These are phyloP conservation scores for Sciaenops ocellatus DNA, from an alignment of 2,797 vertebrate genomes.

Conservation along the genomic window DNA sequence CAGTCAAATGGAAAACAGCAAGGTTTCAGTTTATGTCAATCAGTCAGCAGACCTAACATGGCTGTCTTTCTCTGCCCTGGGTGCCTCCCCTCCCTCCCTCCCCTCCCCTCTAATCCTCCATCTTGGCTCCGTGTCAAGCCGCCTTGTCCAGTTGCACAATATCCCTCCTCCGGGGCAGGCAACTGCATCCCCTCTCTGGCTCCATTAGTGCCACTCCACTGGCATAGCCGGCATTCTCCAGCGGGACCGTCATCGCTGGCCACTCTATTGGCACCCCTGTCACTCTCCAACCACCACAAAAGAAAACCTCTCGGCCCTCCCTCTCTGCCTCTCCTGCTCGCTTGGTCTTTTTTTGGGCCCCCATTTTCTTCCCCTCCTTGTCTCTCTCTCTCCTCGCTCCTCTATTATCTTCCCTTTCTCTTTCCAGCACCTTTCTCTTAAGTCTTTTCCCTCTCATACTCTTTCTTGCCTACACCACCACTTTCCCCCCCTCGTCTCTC, in stretches of 20 bases:
- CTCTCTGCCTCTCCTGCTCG: conserved; percentile 64
- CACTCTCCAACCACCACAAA: conserved; percentile 78
- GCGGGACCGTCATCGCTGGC: conserved; percentile 83
- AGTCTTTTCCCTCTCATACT: conserved; percentile 58
- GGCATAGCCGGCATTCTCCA: conserved; percentile 86
- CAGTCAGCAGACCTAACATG: conserved; percentile 85
- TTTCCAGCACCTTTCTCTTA: conserved; percentile 72
- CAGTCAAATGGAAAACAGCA: conserved; percentile 63
- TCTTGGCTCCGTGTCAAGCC: conserved; percentile 84
- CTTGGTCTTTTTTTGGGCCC: conserved; percentile 70
- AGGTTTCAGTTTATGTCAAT: conserved; percentile 76
- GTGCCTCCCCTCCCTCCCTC: conserved; percentile 45
- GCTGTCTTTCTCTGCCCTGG: conserved; percentile 75
- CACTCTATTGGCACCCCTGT: conserved; percentile 83
- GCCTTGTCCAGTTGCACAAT: conserved; percentile 86
- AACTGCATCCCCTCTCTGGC: conserved; percentile 84
- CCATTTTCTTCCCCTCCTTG: conserved; percentile 69
- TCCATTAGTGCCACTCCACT: conserved; percentile 85
- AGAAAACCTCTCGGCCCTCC: conserved; percentile 67
- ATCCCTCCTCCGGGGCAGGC: conserved; percentile 81
- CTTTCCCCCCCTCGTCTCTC: conserved; percentile 23
- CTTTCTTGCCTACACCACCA: conserved; percentile 48
- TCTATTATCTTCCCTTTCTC: conserved; percentile 73
- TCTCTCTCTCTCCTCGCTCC: conserved; percentile 51
- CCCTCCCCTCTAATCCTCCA: conserved; percentile 79